A percentile compares a stretch with the other conserved stretches of the same genome.
Conservation (phyloP, 2,113 vertebrate species). For the Columba livia region DNA sequence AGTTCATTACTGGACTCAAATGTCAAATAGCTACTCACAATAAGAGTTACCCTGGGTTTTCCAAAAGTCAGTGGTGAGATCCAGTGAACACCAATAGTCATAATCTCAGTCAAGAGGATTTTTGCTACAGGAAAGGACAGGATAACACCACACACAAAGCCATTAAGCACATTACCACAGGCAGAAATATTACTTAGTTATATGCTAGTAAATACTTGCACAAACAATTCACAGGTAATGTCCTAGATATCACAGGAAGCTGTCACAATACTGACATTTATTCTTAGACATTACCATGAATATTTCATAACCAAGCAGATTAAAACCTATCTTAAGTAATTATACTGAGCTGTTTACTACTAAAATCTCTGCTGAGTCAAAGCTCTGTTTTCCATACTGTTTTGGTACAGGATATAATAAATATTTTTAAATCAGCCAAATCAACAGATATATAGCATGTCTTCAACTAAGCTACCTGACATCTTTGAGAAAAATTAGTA, state of each 20-base stretch:
- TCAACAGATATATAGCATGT: neutral
- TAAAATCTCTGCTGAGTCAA: neutral
- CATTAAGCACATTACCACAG: neutral
- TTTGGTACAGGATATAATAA: neutral
- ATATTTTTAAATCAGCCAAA: neutral
- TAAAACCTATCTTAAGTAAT: neutral
- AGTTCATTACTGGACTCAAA: neutral
- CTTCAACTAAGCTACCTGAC: neutral
- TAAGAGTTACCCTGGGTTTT: neutral
- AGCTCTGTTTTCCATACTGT: neutral
- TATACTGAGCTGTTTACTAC: neutral
- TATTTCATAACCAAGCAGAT: conserved; percentile 1
- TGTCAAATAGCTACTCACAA: neutral
- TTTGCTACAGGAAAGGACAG: neutral
- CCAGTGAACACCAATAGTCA: neutral
- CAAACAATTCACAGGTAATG: neutral
- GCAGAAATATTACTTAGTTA: neutral
- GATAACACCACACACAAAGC: neutral
- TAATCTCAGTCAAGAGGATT: neutral
- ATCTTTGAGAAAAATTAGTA: neutral
- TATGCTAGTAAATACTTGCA: neutral
- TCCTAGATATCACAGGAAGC: neutral
- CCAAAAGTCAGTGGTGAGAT: neutral
- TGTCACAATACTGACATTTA: neutral
- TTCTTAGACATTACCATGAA: neutral